Evolutionary conservation across 2,888 invertebrate genomes (phyloP), one percentile per base, ranked within the genome.

Genomic region (Steromphala cineraria): DNA sequence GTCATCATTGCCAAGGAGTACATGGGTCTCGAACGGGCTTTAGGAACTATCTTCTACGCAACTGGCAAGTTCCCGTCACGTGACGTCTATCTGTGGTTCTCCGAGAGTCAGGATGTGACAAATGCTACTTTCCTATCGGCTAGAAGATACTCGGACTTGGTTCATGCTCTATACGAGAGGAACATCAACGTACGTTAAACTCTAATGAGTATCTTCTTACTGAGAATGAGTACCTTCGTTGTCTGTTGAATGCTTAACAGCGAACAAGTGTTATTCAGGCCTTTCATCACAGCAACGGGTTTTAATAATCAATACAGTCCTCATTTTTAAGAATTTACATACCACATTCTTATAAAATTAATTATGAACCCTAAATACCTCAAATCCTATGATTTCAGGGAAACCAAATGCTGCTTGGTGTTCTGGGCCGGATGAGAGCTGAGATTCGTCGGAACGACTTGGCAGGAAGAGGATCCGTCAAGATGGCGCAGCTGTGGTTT

Each of bases 1-100:
- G 87, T 90, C 1, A 86, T 90, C 53, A 88, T 90, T 1, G 87
- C 90, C 21, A 89, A 89, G 56, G 90, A 91, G 76, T 87, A 88
- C 46, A 87, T 90, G 75, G 91, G 90, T 0, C 75, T 90, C 71
- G 91, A 90, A 79, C 81, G 91, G 40, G 89, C 88, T 0, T 82
- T 90, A 80, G 90, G 91, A 13, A 88, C 88, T 10, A 88, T 89
- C 0, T 91, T 89, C 81, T 90, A 89, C 84, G 88, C 89, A 17
- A 83, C 85, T 1, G 91, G 90, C 4, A 83, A 88, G 53, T 91
- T 91, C 82, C 82, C 84, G 2, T 86, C 86, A 19, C 83, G 85
- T 75, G 89, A 89, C 53, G 88, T 90, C 17, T 90, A 91, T 75
- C 85, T 91, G 28, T 83, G 87, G 79, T 91, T 90, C 82, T 85